Evolutionary conservation across 2,113 vertebrate species (phyloP).

Genomic region (Irena cyanogastra): DNA sequence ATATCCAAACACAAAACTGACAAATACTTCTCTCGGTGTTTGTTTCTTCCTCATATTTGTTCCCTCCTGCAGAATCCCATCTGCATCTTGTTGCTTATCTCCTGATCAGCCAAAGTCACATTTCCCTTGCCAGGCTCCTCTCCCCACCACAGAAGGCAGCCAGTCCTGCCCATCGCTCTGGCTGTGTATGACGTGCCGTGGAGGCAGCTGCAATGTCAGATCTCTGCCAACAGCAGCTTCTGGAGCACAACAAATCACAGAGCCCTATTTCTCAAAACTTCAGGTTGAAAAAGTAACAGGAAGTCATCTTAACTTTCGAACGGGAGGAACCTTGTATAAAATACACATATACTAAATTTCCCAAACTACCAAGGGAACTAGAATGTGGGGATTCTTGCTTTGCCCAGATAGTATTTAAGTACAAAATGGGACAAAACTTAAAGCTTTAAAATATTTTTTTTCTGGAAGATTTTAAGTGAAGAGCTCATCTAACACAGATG

Average conservation of each 20-base stretch:
- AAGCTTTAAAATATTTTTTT: neutral
- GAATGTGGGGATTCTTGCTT: neutral
- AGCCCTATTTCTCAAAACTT: neutral
- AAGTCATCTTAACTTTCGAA: neutral
- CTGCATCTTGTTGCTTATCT: neutral
- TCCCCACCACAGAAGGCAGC: neutral
- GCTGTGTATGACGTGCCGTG: rapidly evolving
- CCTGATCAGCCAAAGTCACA: neutral
- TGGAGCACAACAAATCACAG: neutral
- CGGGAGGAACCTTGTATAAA: neutral
- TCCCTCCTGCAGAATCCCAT: neutral
- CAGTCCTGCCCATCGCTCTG: neutral
- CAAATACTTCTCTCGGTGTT: neutral
- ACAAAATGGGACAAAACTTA: neutral
- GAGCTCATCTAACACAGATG: neutral
- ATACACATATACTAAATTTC: neutral
- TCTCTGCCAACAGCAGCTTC: neutral
- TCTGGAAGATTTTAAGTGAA: neutral
- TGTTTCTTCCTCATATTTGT: neutral
- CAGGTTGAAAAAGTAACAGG: neutral
- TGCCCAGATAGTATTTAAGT: neutral
- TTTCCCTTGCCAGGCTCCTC: neutral
- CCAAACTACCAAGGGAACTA: neutral
- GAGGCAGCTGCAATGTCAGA: neutral
- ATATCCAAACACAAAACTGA: neutral